A percentile compares a stretch with the other conserved stretches of the same genome.
Evolutionary conservation across 2,797 vertebrate species (phyloP).

Genomic region (Macrochelys suwanniensis): DNA sequence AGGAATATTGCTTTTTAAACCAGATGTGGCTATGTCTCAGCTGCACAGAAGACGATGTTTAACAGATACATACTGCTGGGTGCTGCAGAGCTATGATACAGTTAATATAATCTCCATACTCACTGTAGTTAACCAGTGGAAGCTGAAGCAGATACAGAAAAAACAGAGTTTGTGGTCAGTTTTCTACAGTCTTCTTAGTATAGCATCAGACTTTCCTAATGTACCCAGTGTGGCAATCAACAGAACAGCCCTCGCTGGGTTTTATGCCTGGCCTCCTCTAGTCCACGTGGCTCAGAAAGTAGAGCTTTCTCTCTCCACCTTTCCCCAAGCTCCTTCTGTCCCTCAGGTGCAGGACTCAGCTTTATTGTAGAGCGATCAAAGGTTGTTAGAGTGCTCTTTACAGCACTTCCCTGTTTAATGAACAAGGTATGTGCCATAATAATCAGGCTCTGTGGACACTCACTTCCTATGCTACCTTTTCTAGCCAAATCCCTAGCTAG

Average conservation of each 20-base stretch:
- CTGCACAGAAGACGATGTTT: background rate
- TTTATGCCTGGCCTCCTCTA: background rate
- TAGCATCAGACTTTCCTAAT: background rate
- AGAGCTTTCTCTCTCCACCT: background rate
- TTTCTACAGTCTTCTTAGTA: background rate
- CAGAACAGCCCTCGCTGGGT: fast-evolving
- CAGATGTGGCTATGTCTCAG: background rate
- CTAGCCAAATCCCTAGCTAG: background rate
- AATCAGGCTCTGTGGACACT: background rate
- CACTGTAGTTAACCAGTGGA: fast-evolving
- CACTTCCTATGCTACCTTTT: background rate
- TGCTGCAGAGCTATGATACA: background rate
- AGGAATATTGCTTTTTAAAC: background rate
- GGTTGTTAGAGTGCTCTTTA: background rate
- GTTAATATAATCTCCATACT: fast-evolving
- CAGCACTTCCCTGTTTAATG: background rate
- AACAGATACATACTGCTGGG: background rate
- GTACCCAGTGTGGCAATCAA: background rate
- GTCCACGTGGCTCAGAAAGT: background rate
- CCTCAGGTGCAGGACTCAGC: background rate
- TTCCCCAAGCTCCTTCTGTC: background rate
- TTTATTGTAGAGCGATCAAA: background rate
- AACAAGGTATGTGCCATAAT: background rate
- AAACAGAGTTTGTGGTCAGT: background rate
- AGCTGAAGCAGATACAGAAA: background rate